phyloP scores from a whole-genome alignment of 2,113 vertebrate genomes.

The Heloderma charlesbogerti region DNA sequence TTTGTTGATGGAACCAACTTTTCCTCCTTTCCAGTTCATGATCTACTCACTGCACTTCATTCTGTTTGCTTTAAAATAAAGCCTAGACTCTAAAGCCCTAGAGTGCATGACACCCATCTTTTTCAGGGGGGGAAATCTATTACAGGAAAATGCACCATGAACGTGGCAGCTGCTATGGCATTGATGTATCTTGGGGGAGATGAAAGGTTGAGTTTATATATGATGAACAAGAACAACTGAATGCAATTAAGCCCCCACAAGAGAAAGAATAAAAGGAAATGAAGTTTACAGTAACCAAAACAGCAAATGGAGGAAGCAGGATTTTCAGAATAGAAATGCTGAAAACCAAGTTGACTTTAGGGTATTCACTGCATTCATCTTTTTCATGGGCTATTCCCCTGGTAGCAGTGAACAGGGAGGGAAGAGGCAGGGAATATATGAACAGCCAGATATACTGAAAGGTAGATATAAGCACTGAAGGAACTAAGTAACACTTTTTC shows the following conservation, averaged over 20 bases:
- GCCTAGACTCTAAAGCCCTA: background rate
- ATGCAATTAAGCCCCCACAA: background rate
- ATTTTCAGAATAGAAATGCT: background rate
- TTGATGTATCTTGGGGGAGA: conserved; percentile 15
- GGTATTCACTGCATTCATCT: conserved; percentile 43
- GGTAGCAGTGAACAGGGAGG: background rate
- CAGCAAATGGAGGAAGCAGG: conserved; percentile 15
- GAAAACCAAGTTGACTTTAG: conserved; percentile 48
- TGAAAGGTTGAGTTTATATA: conserved; percentile 15
- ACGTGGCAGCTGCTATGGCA: conserved; percentile 8
- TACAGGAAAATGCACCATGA: conserved; percentile 33
- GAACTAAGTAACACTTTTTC: background rate
- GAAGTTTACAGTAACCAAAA: conserved; percentile 14
- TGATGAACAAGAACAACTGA: background rate
- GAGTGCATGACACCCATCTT: background rate
- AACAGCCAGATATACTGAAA: conserved; percentile 54
- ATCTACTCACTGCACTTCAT: conserved; percentile 24
- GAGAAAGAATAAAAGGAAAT: conserved; percentile 18
- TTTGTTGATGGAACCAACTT: conserved; percentile 59
- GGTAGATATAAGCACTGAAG: conserved; percentile 39
- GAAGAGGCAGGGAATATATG: background rate
- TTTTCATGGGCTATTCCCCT: conserved; percentile 42
- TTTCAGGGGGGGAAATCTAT: background rate
- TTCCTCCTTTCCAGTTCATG: conserved; percentile 31
- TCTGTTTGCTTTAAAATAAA: background rate